Conservation (phyloP, 2,113 vertebrate genomes). For the Aspiorhynchus laticeps region DNA sequence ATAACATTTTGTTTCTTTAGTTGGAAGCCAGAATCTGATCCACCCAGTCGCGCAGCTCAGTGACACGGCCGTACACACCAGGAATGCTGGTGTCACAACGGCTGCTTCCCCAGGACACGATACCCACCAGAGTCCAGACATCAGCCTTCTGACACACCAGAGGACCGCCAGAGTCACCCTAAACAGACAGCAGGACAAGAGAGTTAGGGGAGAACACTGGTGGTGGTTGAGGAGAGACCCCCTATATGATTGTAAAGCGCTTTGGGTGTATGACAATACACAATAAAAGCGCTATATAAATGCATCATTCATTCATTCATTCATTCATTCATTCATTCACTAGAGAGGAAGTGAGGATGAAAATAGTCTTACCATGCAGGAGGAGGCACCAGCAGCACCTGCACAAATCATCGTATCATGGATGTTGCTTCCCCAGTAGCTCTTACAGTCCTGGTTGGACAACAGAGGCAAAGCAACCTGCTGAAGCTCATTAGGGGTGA, state of each 20-base stretch:
- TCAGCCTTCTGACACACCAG: conserved; percentile 74
- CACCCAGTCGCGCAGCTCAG: conserved; percentile 71
- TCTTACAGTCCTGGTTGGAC: conserved; percentile 62
- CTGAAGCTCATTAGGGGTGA: conserved; percentile 73
- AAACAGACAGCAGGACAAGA: neutral
- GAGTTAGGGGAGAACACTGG: neutral
- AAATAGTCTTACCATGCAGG: conserved; percentile 64
- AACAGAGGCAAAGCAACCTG: conserved; percentile 71
- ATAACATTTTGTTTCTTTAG: conserved; percentile 57
- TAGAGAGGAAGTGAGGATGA: neutral
- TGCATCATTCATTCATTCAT: no score
- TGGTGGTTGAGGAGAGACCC: no score
- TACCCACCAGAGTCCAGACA: conserved; percentile 75
- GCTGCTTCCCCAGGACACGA: conserved; percentile 79
- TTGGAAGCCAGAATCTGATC: conserved; percentile 75
- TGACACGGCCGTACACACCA: conserved; percentile 76
- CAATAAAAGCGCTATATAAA: no score
- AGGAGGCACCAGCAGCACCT: conserved; percentile 59
- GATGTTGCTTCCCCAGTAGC: conserved; percentile 69
- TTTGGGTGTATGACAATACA: no score
- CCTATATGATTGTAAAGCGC: no score
- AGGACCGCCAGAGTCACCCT: conserved; percentile 76
- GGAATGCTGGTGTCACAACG: conserved; percentile 70
- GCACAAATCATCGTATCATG: conserved; percentile 69
- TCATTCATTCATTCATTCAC: no score